These are phyloP conservation scores for Dissostichus mawsoni DNA, from an alignment of 2,113 vertebrate species.

Conservation along the genomic window DNA sequence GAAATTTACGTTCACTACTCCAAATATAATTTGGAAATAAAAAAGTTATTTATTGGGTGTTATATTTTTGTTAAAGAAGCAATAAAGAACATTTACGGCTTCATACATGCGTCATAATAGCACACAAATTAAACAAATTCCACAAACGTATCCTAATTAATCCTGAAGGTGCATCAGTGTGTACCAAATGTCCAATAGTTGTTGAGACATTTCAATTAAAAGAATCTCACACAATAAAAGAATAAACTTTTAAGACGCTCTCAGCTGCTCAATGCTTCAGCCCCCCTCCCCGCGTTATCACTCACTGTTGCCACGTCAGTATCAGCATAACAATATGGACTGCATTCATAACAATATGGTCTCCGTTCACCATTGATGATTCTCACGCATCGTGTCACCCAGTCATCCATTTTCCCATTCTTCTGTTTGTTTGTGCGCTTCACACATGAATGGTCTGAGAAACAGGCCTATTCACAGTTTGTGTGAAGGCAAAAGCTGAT, in stretches of 20 bases:
- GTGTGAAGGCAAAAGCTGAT: constrained; percentile 34
- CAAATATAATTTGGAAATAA: no score
- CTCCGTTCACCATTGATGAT: constrained; percentile 62
- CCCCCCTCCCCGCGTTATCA: neutral
- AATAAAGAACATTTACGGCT: no score
- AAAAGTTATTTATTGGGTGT: no score
- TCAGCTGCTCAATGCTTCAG: neutral
- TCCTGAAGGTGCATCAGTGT: neutral
- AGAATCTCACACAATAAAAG: neutral
- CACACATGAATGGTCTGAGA: constrained; percentile 56
- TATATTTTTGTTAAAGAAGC: no score
- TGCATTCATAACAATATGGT: constrained; percentile 63
- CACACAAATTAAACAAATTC: no score
- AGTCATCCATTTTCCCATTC: constrained; percentile 63
- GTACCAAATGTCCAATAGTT: neutral
- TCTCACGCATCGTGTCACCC: constrained; percentile 57
- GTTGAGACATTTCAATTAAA: neutral
- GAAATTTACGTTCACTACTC: no score
- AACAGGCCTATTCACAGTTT: constrained; percentile 42
- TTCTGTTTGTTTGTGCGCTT: constrained; percentile 63
- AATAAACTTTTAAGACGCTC: neutral
- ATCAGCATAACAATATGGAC: constrained; percentile 53
- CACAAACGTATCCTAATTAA: neutral
- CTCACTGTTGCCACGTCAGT: constrained; percentile 22
- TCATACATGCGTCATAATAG: no score